Percentiles rank a stretch among this genome's conserved stretches.
These are phyloP conservation scores for Hirudo medicinalis DNA, from an alignment of 1,140 invertebrate species.

Conservation along the genomic window DNA sequence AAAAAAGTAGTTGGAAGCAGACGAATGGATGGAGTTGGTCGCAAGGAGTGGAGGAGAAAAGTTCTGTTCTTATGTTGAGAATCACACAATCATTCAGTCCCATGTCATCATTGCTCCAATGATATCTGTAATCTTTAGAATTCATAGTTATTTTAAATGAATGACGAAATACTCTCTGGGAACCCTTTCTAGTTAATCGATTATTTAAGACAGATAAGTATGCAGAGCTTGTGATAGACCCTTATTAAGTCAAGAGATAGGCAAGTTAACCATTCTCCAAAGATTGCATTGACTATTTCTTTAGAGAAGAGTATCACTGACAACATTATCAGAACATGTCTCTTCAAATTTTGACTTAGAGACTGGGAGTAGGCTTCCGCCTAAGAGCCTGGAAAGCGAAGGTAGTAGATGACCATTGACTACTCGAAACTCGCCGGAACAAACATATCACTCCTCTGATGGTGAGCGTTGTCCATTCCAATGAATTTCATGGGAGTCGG, in stretches of 20 bases:
- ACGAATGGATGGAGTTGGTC: not conserved
- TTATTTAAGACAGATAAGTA: not conserved
- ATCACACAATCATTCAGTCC: not conserved
- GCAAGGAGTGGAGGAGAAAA: not conserved
- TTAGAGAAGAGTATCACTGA: not conserved
- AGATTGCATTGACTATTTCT: not conserved
- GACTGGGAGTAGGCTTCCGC: no score
- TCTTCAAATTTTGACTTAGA: no score
- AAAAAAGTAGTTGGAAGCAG: not conserved
- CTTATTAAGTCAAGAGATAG: no score
- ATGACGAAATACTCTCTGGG: not conserved
- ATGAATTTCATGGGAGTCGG: no score
- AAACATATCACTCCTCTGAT: no score
- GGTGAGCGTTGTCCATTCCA: no score
- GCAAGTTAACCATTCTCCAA: not conserved
- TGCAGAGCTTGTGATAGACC: no score
- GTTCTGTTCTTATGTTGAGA: not conserved
- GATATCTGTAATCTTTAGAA: slow-evolving; percentile 1
- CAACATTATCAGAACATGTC: no score
- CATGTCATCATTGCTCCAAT: not conserved
- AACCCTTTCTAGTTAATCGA: not conserved
- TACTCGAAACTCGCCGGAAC: no score
- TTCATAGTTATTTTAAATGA: not conserved
- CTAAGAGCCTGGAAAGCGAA: no score
- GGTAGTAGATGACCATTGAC: no score